Base-by-base conservation (phyloP, 2,888 invertebrate species). In the Bimastos eiseni region DNA sequence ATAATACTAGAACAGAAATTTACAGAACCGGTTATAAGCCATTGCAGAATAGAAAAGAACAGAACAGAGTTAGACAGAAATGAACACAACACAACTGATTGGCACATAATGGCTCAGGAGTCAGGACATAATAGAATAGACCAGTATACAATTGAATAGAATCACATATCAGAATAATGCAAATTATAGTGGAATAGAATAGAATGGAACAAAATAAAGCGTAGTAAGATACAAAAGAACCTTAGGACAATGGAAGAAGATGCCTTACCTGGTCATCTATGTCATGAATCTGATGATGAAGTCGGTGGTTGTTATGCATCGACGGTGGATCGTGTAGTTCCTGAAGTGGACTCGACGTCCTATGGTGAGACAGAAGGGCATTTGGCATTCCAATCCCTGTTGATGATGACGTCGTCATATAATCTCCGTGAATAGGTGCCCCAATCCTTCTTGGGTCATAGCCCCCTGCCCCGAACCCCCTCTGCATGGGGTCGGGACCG, bases 401-500 rank as follows among this genome's bases (percentile, higher is more conserved):
- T 34, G 84, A 84, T 21, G 84, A n/a, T 36, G 33, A 13, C 37
- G 86, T 36, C 86, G 86, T 86, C 86, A 86, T 86, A 36, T 86
- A 86, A 21, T 86, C 86, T 8, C 36, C 36, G 24, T 34, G 36
- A 34, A 86, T 36, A 21, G 86, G 34, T 5, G 86, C 37, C 70
- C 70, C 70, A n/a, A 70, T 70, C 86, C 86, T 3, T 86, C 86
- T 34, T 1, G 86, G 86, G 86, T 86, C 86, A 19, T 86, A 86
- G 2, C 36, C 86, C 36, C 86, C 86, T 0, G 86, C 1, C 36
- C 86, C 86, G 86, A 86, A 86, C 34, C 86, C 86, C 34, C 86
- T 86, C 86, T 34, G 37, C 86, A 86, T 34, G 6, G 86, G 86
- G 86, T 86, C 37, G 17, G 86, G 86, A 21, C 86, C 86, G 86